Conservation (phyloP, 2,113 vertebrate genomes). For the Istiophorus platypterus region DNA sequence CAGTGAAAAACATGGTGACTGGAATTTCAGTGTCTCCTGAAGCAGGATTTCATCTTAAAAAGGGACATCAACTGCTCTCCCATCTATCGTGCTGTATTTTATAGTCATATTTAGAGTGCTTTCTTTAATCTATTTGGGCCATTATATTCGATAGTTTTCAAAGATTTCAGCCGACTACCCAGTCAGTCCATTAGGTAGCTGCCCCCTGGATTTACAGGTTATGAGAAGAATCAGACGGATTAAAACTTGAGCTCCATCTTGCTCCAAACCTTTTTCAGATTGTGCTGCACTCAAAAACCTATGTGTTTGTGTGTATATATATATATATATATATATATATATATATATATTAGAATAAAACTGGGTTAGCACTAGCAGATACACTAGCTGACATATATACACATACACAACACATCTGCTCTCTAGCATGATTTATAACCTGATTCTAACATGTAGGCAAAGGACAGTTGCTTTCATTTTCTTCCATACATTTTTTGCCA, state of each 20-base stretch:
- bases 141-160: no score
- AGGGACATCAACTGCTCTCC: no score
- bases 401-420: constrained; percentile 46
- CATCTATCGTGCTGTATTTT: neutral
- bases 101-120: neutral
- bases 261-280: neutral
- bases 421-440: constrained; percentile 89
- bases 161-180: no score
- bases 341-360: no score
- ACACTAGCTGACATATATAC: constrained; percentile 2
- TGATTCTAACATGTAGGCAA: constrained; percentile 89
- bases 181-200: neutral
- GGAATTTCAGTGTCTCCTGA: no score
- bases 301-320: no score
- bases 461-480: constrained; percentile 95
- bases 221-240: neutral
- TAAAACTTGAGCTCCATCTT: neutral
- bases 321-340: no score
- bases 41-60: no score
- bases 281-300: no score
- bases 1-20: no score
- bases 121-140: neutral
- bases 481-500: constrained; percentile 87
- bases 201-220: neutral
- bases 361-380: neutral